Percentiles rank a stretch among this genome's conserved stretches.
phyloP scores from a whole-genome alignment of 2,113 vertebrate species.

The Colius striatus region DNA sequence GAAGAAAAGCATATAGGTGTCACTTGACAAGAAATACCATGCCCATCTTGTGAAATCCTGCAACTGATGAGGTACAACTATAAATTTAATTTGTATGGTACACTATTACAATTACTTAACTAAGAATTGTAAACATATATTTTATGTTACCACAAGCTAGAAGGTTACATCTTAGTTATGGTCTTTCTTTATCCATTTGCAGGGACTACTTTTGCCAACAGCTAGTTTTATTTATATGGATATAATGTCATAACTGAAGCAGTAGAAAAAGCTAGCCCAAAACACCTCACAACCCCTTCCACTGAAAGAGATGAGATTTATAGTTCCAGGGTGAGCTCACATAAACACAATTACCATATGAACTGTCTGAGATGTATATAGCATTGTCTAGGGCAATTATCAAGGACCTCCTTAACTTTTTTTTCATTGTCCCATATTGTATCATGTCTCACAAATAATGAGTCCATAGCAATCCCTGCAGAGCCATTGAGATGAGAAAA shows the following conservation, averaged over 20 bases:
- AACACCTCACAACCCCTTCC: constrained; percentile 20
- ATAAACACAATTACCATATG: constrained; percentile 56
- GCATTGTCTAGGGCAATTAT: constrained; percentile 53
- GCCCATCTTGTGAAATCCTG: constrained; percentile 9
- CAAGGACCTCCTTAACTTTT: constrained; percentile 67
- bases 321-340: constrained; percentile 33
- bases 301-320: constrained; percentile 44
- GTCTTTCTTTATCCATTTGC: background rate
- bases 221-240: constrained; percentile 23
- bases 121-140: constrained; percentile 7
- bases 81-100: constrained; percentile 11
- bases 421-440: constrained; percentile 61
- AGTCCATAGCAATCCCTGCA: constrained; percentile 55
- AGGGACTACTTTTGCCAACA: constrained; percentile 1
- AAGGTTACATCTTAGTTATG: constrained; percentile 17
- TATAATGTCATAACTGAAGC: constrained; percentile 32
- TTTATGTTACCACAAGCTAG: background rate
- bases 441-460: constrained; percentile 70
- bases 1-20: background rate
- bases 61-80: background rate
- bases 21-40: background rate
- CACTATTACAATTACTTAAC: background rate
- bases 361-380: constrained; percentile 57
- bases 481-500: constrained; percentile 61
- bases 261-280: constrained; percentile 3